Conservation (phyloP, 1,140 invertebrate species). For the Bactericera cockerelli region DNA sequence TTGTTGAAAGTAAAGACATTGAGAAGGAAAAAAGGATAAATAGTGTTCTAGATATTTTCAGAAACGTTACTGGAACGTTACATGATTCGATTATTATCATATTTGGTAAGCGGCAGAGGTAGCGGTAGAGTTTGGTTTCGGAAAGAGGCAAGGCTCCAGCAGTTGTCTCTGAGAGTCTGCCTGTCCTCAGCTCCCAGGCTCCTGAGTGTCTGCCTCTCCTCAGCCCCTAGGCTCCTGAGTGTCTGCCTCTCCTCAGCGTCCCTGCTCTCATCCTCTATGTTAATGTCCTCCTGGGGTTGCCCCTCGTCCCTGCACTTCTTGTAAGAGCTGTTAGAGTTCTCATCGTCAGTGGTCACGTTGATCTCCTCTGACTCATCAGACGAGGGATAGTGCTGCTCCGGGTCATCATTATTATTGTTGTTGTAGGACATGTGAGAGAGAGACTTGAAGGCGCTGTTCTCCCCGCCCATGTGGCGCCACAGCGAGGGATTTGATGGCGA, state of each 20-base stretch:
- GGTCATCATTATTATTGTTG: background rate
- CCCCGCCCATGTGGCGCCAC: conserved; percentile 38
- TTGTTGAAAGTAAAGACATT: no score
- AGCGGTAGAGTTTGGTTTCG: background rate
- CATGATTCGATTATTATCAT: conserved; percentile 6
- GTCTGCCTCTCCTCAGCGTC: no score
- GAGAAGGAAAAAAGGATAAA: no score
- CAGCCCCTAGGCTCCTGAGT: no score
- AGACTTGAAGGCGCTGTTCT: conserved; percentile 71
- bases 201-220: background rate
- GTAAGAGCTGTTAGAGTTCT: conserved; percentile 16
- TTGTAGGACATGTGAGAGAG: conserved; percentile 25
- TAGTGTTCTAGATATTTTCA: no score
- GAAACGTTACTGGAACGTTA: no score
- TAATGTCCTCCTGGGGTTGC: background rate
- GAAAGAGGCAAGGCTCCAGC: background rate
- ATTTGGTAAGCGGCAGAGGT: background rate
- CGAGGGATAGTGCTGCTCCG: conserved; percentile 18
- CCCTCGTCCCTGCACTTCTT: background rate
- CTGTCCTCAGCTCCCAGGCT: background rate
- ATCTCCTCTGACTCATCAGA: conserved; percentile 26
- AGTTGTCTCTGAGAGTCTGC: background rate
- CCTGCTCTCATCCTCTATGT: background rate
- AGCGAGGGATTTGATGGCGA: conserved; percentile 32
- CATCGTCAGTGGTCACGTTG: conserved; percentile 25